Conservation (phyloP, 2,113 vertebrate species). For the Epinephelus moara region DNA sequence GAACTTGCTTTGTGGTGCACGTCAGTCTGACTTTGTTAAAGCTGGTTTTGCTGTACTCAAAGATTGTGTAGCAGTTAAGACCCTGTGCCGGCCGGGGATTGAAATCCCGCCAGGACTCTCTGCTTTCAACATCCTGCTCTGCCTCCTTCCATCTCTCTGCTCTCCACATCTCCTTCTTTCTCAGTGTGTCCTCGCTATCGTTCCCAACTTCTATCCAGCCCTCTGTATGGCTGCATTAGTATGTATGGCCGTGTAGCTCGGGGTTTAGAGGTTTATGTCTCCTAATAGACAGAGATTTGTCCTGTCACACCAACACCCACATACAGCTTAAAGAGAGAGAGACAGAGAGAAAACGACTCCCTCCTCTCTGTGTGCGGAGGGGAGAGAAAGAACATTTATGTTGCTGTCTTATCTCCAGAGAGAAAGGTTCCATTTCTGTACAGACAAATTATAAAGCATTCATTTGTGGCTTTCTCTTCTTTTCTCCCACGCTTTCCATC, state of each 20-base stretch:
- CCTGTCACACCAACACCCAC: constrained; percentile 80
- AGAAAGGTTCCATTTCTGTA: constrained; percentile 70
- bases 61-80: constrained; percentile 67
- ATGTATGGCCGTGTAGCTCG: constrained; percentile 75
- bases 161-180: constrained; percentile 51
- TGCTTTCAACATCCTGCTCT: constrained; percentile 59
- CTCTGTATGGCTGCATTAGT: constrained; percentile 72
- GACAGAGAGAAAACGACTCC: constrained; percentile 50
- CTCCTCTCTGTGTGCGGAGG: constrained; percentile 39
- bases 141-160: constrained; percentile 46
- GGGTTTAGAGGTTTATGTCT: constrained; percentile 83
- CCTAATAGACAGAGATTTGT: constrained; percentile 83
- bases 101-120: constrained; percentile 58
- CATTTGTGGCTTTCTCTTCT: constrained; percentile 65
- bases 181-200: constrained; percentile 43
- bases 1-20: constrained; percentile 34
- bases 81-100: constrained; percentile 55
- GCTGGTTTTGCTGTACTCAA: constrained; percentile 62
- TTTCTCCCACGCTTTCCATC: constrained; percentile 57
- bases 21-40: constrained; percentile 62
- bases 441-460: constrained; percentile 70
- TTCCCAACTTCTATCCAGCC: constrained; percentile 61
- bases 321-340: constrained; percentile 68
- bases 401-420: constrained; percentile 67
- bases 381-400: constrained; percentile 65